Conservation (phyloP, 2,888 invertebrate genomes). For the Mystacides longicornis region DNA sequence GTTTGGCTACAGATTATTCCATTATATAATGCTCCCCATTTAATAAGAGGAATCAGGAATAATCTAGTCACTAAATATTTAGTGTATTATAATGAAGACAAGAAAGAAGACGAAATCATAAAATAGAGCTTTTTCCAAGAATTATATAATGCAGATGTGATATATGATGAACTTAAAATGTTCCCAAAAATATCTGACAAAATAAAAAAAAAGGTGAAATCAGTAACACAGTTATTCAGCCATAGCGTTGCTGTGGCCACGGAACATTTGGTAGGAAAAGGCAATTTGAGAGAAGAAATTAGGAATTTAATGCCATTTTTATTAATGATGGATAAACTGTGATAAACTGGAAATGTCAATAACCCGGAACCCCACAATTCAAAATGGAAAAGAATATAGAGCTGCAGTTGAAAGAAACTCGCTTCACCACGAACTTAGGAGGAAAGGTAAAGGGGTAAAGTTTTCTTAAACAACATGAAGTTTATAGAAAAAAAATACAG, state of each 20-base stretch:
- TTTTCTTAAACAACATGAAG: no score
- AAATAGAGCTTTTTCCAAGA: neutral
- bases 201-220: neutral
- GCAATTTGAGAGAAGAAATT: neutral
- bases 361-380: neutral
- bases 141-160: neutral
- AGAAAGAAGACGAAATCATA: neutral
- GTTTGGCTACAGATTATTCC: neutral
- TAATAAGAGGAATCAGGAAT: neutral
- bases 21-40: neutral
- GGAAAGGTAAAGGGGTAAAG: no score
- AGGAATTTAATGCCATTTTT: neutral
- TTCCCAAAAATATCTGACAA: neutral
- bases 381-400: neutral
- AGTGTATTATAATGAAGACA: neutral
- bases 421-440: neutral
- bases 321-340: neutral
- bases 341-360: neutral
- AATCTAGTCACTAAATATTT: neutral
- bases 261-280: neutral
- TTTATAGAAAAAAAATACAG: neutral
- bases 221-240: neutral
- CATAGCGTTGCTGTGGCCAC: neutral
- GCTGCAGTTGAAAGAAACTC: neutral
- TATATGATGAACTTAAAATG: neutral